Evolutionary conservation across 2,113 vertebrate genomes (phyloP).

Genomic region (Saimiri boliviensis): DNA sequence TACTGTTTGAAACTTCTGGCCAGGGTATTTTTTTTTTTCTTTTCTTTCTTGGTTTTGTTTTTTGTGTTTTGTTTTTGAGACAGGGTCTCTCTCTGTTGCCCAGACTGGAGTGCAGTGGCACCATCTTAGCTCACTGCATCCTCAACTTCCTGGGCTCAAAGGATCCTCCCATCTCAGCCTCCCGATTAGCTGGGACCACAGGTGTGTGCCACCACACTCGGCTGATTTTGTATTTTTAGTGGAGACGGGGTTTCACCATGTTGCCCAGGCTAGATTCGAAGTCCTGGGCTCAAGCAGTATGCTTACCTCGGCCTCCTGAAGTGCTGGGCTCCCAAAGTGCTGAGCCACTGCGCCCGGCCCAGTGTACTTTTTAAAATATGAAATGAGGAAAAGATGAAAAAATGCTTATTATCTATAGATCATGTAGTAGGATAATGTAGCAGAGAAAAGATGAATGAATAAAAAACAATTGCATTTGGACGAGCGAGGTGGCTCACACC

Average conservation of each 20-base stretch:
- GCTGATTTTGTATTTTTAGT: background rate
- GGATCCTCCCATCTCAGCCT: no score
- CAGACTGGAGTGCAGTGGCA: background rate
- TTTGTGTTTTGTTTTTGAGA: background rate
- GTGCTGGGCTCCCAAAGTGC: background rate
- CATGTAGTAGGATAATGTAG: background rate
- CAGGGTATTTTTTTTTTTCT: background rate
- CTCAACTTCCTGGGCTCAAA: background rate
- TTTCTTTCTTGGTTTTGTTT: background rate
- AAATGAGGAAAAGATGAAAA: constrained; percentile 10
- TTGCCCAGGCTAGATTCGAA: background rate
- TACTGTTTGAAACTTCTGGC: background rate
- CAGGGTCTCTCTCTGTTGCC: background rate
- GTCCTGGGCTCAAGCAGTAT: background rate
- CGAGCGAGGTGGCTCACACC: no score
- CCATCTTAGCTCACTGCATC: background rate
- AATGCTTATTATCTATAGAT: background rate
- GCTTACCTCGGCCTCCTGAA: background rate
- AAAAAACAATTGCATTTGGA: background rate
- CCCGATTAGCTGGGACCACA: background rate
- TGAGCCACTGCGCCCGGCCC: background rate
- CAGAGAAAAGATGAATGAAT: background rate
- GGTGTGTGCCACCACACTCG: background rate
- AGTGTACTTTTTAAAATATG: background rate
- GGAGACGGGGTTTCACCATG: background rate